Evolutionary conservation across 2,888 invertebrate genomes (phyloP), one percentile per base, ranked within the genome.

Genomic region (Ypsolopha sequella): DNA sequence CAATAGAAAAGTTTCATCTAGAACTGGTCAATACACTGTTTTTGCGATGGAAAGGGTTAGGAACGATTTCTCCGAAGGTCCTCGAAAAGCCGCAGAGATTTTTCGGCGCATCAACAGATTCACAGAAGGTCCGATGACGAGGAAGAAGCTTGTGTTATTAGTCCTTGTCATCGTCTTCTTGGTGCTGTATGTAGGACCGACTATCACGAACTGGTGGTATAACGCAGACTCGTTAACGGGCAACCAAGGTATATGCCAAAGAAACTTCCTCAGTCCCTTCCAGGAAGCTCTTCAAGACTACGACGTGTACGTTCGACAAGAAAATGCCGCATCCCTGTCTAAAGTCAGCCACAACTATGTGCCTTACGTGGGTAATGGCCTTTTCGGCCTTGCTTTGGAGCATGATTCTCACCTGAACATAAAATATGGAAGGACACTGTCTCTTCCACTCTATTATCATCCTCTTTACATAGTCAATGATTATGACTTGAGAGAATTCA

Each of bases 361-460:
- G 70, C 92, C 93, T 60, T 93, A 92, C 63, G 87, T 92, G 53
- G 94, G 94, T 9, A 94, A 94, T 75, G 94, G 94, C 1, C 80
- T 91, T 54, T 77, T 94, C 55, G 94, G 93, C 0, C 61, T 93
- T 41, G 86, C 90, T 41, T 75, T 93, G 43, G 85, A 89, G 49
- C 87, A 89, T 48, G 89, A 91, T 60, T 87, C 91, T 6, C 85
- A 89, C 58, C 65, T 94, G 24, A 91, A 91, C 64, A 90, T 94
- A 36, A 92, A 91, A 72, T 75, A 73, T 59, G 91, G 91, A 0
- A 84, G 93, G 56, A 90, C 91, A 2, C 76, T 94, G 59, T 90
- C 91, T 6, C 64, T 92, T 44, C 89, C 91, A 0, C 77, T 93
- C 9, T 88, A 88, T 50, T 93, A 92, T 72, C 90, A 91, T 59